Base-by-base conservation (phyloP, 2,113 vertebrate genomes). In the Entomyzon cyanotis region DNA sequence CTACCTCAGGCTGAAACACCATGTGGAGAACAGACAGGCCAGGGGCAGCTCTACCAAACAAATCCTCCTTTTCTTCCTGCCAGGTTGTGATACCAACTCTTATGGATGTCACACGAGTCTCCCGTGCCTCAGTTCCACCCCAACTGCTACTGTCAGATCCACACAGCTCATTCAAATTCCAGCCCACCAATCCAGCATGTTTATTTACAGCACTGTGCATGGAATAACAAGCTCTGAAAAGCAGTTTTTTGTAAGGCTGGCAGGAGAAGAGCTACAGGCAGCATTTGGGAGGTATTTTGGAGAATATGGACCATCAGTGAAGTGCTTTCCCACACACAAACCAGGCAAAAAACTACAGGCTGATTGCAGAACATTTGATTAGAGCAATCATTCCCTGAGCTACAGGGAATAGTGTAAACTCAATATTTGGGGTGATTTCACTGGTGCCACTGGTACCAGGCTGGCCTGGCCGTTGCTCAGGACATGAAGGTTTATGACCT, bases 401-500 rank as follows among this genome's bases (percentile, higher is more conserved):
- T 6, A 77, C 2, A 2, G 37, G 37, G 16, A 68, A 41, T 5
- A 5, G 4, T 50, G 28, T 9, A 58, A 59, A 59, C 44, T 21
- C 33, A 20, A 12, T 20, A 27, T 28, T 8, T 52, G 27, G 44
- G 56, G n/a, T 25, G 60, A 50, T 52, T 63, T 60, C 71, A 55
- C n/a, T 42, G 55, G 18, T 33, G 35, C 15, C 76, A n/a, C 28
- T 6, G 25, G 11, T 67, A 8, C 5, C 37, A 68, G 68, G 20
- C 56, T 81, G 64, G 27, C 20, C 71, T 76, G 63, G 25, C 15
- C 0, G 0, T 2, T 3, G 46, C 44, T 47, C 19, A 4, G 35
- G 33, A 64, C 28, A 3, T 3, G n/a, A 50, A 63, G 33, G 22
- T 75, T 67, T 41, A 47, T 3, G 25, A 30, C 8, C 76, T 62